A percentile compares a stretch with the other conserved stretches of the same genome.
These are phyloP conservation scores for Apostichopus leukothele DNA, from an alignment of 53 echinoderm and acorn worm species.

Conservation along the genomic window DNA sequence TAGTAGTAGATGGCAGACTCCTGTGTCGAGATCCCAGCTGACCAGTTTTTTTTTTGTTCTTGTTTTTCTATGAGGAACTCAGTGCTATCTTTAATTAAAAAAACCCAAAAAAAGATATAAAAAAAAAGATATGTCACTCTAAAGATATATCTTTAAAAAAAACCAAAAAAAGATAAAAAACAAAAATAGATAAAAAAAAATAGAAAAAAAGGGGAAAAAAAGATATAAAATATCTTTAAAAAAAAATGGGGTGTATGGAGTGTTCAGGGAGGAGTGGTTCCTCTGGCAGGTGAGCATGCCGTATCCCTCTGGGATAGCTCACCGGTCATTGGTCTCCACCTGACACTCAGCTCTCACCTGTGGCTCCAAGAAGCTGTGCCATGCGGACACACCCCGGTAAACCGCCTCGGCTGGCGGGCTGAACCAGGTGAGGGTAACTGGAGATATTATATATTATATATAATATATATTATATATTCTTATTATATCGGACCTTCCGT, in stretches of 20 bases:
- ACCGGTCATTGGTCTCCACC: slow-evolving; percentile 26
- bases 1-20: not conserved
- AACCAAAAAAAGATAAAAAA: no score
- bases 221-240: no score
- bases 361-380: slow-evolving; percentile 37
- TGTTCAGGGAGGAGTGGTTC: slow-evolving; percentile 10
- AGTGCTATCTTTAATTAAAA: no score
- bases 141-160: no score
- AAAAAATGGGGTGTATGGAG: not conserved
- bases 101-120: no score
- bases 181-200: no score
- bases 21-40: no score
- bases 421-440: slow-evolving; percentile 44
- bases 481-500: not conserved
- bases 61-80: no score
- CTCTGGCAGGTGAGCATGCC: slow-evolving; percentile 30
- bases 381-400: slow-evolving; percentile 44
- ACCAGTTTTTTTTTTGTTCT: no score
- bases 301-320: slow-evolving; percentile 1
- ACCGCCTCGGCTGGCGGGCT: slow-evolving; percentile 49
- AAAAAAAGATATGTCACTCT: no score
- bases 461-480: not conserved
- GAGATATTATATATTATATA: not conserved
- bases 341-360: slow-evolving; percentile 44
- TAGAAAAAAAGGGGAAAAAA: no score